Base-by-base conservation (phyloP, 1,140 invertebrate species). In the Ceratosolen solmsi region DNA sequence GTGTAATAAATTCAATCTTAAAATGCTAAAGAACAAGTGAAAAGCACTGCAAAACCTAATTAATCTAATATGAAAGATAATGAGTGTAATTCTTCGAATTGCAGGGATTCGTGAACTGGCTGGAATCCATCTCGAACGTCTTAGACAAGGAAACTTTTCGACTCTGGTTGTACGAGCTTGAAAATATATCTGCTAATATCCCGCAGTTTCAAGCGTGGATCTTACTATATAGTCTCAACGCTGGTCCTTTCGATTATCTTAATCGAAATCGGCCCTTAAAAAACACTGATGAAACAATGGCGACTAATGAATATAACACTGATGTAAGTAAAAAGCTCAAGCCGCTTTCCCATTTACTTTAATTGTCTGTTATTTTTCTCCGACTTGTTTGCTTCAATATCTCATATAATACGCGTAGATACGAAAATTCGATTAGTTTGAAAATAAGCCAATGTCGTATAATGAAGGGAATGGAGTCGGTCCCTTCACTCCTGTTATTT, bases 51-150 rank as follows among this genome's bases (percentile, higher is more conserved):
- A n/a, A n/a, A n/a, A n/a, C n/a, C n/a, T n/a, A n/a, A n/a, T n/a
- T n/a, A n/a, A n/a, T n/a, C n/a, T n/a, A n/a, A n/a, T n/a, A n/a
- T n/a, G n/a, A n/a, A n/a, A n/a, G n/a, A n/a, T n/a, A n/a, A n/a
- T n/a, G n/a, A n/a, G n/a, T n/a, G n/a, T n/a, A n/a, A n/a, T n/a
- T n/a, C n/a, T n/a, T 36, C 33, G 60, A n/a, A 70, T 85, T 83
- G 22, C 38, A 88, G 87, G 84, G 83, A 83, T 88, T 89, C 80
- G 72, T 49, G 17, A 78, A 87, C 15, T 89, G 88, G 87, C 84
- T 89, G 15, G 72, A 85, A 58, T 84, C 85, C 1, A 80, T 87
- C 11, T 82, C 79, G 73, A 74, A 76, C 30, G 77, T 84, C 33
- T 72, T 88, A 0, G 87, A 84, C 20, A 22, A 79, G 11, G 36